Evolutionary conservation across 2,113 vertebrate genomes (phyloP).

Genomic region (Erpornis zantholeuca): DNA sequence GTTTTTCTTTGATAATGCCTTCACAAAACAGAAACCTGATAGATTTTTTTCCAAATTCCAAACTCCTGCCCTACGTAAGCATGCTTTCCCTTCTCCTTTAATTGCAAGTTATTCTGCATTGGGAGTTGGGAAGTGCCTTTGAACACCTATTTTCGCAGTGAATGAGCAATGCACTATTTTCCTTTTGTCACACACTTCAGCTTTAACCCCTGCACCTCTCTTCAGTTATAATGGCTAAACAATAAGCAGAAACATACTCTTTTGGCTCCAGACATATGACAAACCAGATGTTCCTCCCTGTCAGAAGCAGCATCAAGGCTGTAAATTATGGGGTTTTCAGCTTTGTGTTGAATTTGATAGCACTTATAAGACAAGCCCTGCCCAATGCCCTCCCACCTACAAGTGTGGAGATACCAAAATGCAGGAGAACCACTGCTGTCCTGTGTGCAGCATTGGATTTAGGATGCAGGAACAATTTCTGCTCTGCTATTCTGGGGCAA

Average conservation of each 20-base stretch:
- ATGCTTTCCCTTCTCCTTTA: neutral
- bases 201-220: conserved; percentile 36
- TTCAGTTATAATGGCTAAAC: neutral
- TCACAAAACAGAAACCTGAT: neutral
- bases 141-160: neutral
- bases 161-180: neutral
- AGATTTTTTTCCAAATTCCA: neutral
- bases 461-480: neutral
- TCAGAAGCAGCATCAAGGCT: neutral
- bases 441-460: neutral
- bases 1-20: neutral
- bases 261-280: neutral
- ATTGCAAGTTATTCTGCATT: neutral
- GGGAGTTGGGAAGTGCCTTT: neutral
- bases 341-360: neutral
- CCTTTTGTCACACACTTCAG: neutral
- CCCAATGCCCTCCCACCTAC: neutral
- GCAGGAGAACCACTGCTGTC: neutral
- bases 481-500: neutral
- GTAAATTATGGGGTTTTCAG: neutral
- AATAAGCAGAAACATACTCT: neutral
- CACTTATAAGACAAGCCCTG: neutral
- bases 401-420: neutral
- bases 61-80: neutral
- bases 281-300: conserved; percentile 6